phyloP scores from a whole-genome alignment of 2,888 invertebrate genomes.

The Eupithecia tripunctaria region DNA sequence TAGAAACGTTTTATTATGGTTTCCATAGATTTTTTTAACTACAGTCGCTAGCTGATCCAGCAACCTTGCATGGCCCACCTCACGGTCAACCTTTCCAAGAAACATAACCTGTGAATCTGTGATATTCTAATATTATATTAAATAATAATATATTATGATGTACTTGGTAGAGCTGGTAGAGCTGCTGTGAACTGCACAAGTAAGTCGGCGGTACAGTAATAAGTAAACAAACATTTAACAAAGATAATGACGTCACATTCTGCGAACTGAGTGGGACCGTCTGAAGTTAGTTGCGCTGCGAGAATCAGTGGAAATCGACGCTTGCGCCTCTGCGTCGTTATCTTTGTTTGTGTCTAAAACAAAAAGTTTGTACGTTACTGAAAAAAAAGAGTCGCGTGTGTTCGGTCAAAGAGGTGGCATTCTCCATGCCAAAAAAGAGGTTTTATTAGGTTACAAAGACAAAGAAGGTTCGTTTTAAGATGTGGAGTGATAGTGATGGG shows the following conservation, averaged over 20 bases:
- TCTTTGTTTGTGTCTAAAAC: conserved; percentile 48
- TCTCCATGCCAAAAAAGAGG: not conserved
- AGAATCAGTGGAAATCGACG: conserved; percentile 55
- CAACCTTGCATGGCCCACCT: not conserved
- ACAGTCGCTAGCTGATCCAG: no score
- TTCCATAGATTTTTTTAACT: no score
- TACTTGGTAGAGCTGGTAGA: not conserved
- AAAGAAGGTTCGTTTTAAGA: conserved; percentile 43
- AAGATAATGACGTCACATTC: conserved; percentile 5
- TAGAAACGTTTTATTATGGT: no score
- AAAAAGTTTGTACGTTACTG: not conserved
- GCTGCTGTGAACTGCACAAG: not conserved
- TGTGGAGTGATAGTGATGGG: conserved; percentile 55
- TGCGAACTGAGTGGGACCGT: not conserved
- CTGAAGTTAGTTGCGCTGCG: conserved; percentile 57
- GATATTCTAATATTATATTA: no score
- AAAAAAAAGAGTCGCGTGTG: not conserved
- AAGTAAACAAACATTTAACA: conserved; percentile 5
- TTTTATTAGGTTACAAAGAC: not conserved
- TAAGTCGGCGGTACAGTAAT: not conserved
- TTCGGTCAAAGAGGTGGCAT: not conserved
- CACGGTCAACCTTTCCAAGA: not conserved
- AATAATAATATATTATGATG: not conserved
- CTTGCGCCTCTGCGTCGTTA: conserved; percentile 46
- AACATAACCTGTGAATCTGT: not conserved